Evolutionary conservation across 2,888 invertebrate genomes (phyloP), one percentile per base, ranked within the genome.

Genomic region (Chloroclysta siterata): DNA sequence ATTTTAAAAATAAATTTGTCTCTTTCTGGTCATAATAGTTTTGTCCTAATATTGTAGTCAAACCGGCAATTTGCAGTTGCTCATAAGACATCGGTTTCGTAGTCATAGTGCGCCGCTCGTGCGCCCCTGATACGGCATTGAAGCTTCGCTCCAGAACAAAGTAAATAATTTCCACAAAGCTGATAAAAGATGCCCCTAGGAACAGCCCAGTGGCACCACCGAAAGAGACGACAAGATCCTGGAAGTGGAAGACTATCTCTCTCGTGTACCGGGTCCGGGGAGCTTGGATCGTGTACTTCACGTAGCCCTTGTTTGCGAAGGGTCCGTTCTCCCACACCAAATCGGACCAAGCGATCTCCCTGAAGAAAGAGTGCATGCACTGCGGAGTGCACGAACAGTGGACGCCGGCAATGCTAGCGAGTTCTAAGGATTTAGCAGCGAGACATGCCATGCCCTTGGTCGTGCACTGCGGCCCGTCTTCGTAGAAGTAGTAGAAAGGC

Each of bases 221-320:
- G 68, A 95, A 94, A 0, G 95, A 95, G 0, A 95, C 95, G 95
- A 95, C 93, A 52, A 95, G 83, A 79, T 95, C 95, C 71, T 95
- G 94, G 68, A 95, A 94, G 65, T 94, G 93, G 81, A 95, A 95
- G 1, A 95, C 89, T 7, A 95, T 94, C 72, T 95, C 94, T 63
- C 95, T 87, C 14, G 92, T 93, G 72, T 94, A 94, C 47, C 95
- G 86, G 0, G 94, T 93, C 5, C 93, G 89, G 0, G 94, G 94
- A 0, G 94, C 88, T 54, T 94, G 83, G 11, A 95, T 77, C 0
- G 89, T 89, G 81, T 92, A 92, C 59, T 93, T 85, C n/a, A 94
- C 85, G 0, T 94, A 90, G 0, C 93, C 93, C 8, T 92, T 85
- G 2, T 58, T 62, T 5, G 79, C 73, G 63, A 89, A 87, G 0